Base-by-base conservation (phyloP, 2,888 invertebrate genomes). In the Orthosia cruda region DNA sequence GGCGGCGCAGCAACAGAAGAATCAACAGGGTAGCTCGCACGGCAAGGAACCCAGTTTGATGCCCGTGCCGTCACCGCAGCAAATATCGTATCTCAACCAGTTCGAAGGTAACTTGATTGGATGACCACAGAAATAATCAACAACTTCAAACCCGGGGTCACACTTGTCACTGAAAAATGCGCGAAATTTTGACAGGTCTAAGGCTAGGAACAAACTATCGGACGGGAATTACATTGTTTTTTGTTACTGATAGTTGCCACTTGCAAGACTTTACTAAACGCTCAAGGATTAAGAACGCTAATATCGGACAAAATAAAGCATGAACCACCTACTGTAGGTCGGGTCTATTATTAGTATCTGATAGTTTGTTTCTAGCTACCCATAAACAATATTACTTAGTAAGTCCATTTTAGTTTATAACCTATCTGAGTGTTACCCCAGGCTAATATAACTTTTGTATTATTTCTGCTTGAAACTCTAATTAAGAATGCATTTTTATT, bases 1-100 rank as follows among this genome's bases (percentile, higher is more conserved):
- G 94, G 93, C 97, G 90, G 97, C 95, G 90, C 95, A 94, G 88
- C 96, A 96, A 88, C 95, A 96, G 95, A 96, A 96, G 95, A 95
- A 94, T 85, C 96, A 96, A 89, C 95, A 95, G 83, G 90, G 92
- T 88, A 92, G 92, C 87, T 86, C 91, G 72, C 94, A 94, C 76
- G 97, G 97, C 77, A 98, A 98, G 97, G 98, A 98, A 95, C 98
- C 98, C 70, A 99, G 99, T 95, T 97, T 99, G 92, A 98, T 99
- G 98, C 99, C 99, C 83, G 99, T 99, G 90, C 99, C 99, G 86
- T 99, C 99, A 84, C 99, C 99, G 74, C 99, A 99, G 96, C 99
- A 99, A 97, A 99, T 99, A 93, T 99, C 99, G 89, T 99, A 99
- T 97, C 97, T 99, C 92, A 99, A 99, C 97, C 98, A 99, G 89